Evolutionary conservation across 1,140 invertebrate genomes (phyloP).

Genomic region (Drosophila rufa): DNA sequence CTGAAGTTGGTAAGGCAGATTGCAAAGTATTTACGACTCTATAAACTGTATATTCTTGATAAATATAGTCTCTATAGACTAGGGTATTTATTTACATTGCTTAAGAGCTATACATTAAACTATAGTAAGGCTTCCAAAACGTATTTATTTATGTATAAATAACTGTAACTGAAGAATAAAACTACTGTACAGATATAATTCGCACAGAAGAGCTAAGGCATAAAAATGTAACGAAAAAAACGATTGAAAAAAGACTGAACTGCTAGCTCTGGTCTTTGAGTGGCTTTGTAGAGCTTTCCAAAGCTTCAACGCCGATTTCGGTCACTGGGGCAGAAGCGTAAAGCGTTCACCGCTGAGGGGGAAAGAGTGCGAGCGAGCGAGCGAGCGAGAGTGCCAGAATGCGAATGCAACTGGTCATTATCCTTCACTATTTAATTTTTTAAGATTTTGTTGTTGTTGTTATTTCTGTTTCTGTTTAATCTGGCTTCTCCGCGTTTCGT

Average conservation of each 20-base stretch:
- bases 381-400: slow-evolving; percentile 14
- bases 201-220: not conserved
- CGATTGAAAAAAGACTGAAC: not conserved
- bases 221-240: not conserved
- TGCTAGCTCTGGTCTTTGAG: slow-evolving; percentile 7
- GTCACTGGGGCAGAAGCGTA: slow-evolving; percentile 58
- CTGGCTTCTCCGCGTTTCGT: slow-evolving; percentile 38
- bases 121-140: too few relatives aligned
- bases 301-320: slow-evolving; percentile 54
- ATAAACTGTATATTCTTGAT: too few relatives aligned
- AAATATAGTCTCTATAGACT: not conserved
- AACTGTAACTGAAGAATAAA: too few relatives aligned
- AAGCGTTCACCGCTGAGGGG: not conserved
- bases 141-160: too few relatives aligned
- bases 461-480: slow-evolving; percentile 16
- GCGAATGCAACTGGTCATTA: slow-evolving; percentile 37
- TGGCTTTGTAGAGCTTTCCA: slow-evolving; percentile 34
- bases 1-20: not conserved
- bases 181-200: too few relatives aligned
- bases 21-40: too few relatives aligned
- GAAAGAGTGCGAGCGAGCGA: not conserved
- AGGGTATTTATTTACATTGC: not conserved
- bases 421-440: slow-evolving; percentile 58
- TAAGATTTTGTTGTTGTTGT: slow-evolving; percentile 1
- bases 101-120: not conserved